Base-by-base conservation (phyloP, 2,113 vertebrate genomes). In the Trochalopteron elliotii region DNA sequence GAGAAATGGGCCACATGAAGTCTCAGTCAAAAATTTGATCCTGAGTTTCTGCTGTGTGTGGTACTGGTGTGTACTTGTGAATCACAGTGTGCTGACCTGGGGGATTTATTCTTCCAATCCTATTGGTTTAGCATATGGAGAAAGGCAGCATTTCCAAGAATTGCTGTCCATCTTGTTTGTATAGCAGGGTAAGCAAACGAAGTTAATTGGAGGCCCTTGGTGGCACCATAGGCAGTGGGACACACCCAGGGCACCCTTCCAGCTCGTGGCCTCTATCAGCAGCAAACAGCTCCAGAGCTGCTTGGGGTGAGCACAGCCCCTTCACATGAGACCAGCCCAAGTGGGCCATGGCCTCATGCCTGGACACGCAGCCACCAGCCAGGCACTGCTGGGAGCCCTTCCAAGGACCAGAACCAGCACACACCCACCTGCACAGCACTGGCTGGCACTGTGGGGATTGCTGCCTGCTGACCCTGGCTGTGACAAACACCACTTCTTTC, bases 241-340 rank as follows among this genome's bases (percentile, higher is more conserved):
- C 93, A 91, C 94, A 37, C 91, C 94, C 94, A 28, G 84, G 91
- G 94, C 94, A 79, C 25, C 61, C 25, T 49, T 76, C 94, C 95
- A 97, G 84, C 55, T 76, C n/a, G 65, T 8, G 5, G 1, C 53
- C 68, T 65, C 63, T 95, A 94, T 95, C 94, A 0, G 31, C 0
- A 1, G 35, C 71, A 45, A 69, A 70, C 92, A 95, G 93, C 80
- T 37, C 63, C 21, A 12, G 17, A 11, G 71, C 64, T 35, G 37
- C 63, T 24, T 0, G 12, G 23, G 0, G 5, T 7, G 28, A 61
- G 50, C 4, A 1, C 6, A 16, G 64, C 21, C 60, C 37, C 81
- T 31, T 7, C 42, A 15, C 21, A 1, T 0, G 0, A 13, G 24
- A 45, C 4, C 31, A 15, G 11, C n/a, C 0, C 0, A 9, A 28